Percentiles rank a stretch among this genome's conserved stretches.
phyloP scores from a whole-genome alignment of 2,113 vertebrate genomes.

The Mobula hypostoma region DNA sequence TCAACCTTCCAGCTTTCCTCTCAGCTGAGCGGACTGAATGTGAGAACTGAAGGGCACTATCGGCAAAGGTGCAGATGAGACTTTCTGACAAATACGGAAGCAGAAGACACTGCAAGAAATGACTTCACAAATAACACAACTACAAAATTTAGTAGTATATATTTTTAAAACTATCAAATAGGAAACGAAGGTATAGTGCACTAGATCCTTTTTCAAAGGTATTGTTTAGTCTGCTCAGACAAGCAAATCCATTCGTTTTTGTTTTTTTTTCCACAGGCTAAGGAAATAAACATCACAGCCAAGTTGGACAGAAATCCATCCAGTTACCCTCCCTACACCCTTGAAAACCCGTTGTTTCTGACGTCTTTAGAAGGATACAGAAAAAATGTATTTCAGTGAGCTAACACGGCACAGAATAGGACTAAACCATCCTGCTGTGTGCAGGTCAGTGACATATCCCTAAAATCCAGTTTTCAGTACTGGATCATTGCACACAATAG shows the following conservation, averaged over 20 bases:
- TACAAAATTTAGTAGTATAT: neutral
- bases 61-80: neutral
- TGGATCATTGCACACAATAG: neutral
- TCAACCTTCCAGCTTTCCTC: too few relatives aligned
- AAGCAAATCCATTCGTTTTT: neutral
- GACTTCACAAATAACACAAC: neutral
- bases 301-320: neutral
- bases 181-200: neutral
- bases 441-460: neutral
- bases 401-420: neutral
- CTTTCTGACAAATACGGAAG: neutral
- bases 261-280: neutral
- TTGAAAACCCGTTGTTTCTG: neutral
- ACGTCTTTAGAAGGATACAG: neutral
- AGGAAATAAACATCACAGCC: neutral
- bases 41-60: neutral
- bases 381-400: neutral
- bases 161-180: neutral
- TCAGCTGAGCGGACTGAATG: neutral
- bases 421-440: neutral
- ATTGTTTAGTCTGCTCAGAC: neutral
- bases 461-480: neutral
- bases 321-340: too few relatives aligned
- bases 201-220: too few relatives aligned
- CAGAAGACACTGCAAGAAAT: neutral